These are phyloP conservation scores for Philaethria dido DNA, from an alignment of 2,888 invertebrate genomes.

Conservation along the genomic window DNA sequence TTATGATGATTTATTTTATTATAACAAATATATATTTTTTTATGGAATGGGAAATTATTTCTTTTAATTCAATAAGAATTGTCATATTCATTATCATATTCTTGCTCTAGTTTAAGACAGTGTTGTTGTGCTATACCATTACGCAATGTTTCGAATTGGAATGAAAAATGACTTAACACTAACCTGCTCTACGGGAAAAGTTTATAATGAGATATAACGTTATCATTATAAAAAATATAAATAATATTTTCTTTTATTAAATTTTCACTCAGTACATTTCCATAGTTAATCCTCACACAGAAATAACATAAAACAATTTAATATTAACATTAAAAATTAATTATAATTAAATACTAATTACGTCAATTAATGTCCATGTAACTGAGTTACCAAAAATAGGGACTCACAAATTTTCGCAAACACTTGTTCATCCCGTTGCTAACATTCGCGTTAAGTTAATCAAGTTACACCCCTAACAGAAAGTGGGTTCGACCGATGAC, in stretches of 20 bases:
- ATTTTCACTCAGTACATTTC: background rate
- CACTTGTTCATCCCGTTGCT: constrained; percentile 4
- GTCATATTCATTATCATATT: no score
- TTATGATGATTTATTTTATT: no score
- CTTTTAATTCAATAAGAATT: no score
- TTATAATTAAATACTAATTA: background rate
- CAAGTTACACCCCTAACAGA: background rate
- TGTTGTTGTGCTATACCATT: no score
- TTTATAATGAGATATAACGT: no score
- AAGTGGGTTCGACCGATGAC: constrained; percentile 8
- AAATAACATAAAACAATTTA: background rate
- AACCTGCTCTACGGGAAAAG: no score
- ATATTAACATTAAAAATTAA: background rate
- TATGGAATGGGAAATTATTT: no score
- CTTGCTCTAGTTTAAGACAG: no score
- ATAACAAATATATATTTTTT: no score
- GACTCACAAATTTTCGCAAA: constrained; percentile 20
- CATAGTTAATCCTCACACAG: background rate
- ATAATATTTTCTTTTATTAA: background rate
- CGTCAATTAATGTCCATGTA: background rate
- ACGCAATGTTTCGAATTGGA: background rate
- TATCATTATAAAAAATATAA: no score
- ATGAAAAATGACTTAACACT: no score
- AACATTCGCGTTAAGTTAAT: constrained; percentile 13
- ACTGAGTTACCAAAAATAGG: background rate